Percentiles rank a stretch among this genome's conserved stretches.
These are phyloP conservation scores for Ceryle rudis DNA, from an alignment of 2,797 vertebrate genomes.

Conservation along the genomic window DNA sequence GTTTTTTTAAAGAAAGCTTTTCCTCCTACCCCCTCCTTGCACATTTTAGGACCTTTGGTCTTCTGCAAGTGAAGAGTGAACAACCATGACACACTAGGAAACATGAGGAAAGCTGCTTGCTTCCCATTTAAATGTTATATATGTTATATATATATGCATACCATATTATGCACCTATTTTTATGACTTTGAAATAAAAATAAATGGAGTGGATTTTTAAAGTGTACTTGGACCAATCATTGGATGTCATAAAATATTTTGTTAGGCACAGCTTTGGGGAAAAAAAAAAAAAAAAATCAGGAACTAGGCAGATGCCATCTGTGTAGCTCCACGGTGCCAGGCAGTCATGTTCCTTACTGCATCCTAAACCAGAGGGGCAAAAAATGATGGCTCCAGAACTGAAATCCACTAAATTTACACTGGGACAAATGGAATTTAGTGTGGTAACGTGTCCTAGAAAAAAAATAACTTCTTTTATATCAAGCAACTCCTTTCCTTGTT, in stretches of 20 bases:
- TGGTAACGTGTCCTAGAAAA: neutral
- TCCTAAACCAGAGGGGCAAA: neutral
- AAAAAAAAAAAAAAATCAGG: neutral
- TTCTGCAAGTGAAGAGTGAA: neutral
- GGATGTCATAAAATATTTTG: neutral
- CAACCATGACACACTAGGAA: neutral
- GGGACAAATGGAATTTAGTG: neutral
- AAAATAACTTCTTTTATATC: neutral
- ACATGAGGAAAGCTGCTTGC: neutral
- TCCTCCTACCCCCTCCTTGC: neutral
- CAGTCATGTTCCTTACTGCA: neutral
- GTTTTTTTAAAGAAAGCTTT: neutral
- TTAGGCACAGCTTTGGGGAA: neutral
- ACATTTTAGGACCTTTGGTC: neutral
- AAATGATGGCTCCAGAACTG: neutral
- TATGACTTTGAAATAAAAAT: conserved; percentile 50
- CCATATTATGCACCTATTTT: neutral
- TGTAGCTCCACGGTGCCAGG: neutral
- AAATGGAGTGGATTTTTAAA: conserved; percentile 5
- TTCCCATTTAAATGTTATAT: neutral
- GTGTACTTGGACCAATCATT: neutral
- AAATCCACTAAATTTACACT: neutral
- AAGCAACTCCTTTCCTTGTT: neutral
- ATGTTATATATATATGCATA: neutral
- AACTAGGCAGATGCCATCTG: neutral